Evolutionary conservation across 2,797 vertebrate species (phyloP).

Genomic region (Echeneis naucrates): DNA sequence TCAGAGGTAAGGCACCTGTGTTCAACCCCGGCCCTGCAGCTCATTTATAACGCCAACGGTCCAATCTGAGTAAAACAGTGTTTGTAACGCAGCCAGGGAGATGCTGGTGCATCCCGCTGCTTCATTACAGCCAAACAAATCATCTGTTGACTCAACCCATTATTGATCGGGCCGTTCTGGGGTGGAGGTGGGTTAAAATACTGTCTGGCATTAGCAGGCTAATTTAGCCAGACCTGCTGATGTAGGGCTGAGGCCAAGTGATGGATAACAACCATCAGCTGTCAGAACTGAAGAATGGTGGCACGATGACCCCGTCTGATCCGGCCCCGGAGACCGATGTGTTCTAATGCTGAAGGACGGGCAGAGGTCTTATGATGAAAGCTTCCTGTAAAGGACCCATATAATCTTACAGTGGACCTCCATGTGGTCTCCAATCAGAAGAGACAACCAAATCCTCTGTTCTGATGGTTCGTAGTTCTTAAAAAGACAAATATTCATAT

Average conservation of each 20-base stretch:
- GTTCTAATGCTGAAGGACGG: neutral
- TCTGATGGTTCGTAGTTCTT: too few relatives aligned
- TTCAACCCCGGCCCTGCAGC: neutral
- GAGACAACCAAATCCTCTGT: too few relatives aligned
- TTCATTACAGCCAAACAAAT: slow-evolving; percentile 63
- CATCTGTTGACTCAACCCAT: slow-evolving; percentile 28
- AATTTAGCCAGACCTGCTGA: slow-evolving; percentile 37
- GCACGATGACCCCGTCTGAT: neutral
- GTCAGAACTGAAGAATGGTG: neutral
- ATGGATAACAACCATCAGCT: neutral
- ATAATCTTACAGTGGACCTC: too few relatives aligned
- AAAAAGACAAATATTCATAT: too few relatives aligned
- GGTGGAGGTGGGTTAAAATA: slow-evolving; percentile 45
- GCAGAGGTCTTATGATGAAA: too few relatives aligned
- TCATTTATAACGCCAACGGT: slow-evolving; percentile 34
- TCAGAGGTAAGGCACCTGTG: neutral
- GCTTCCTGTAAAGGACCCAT: too few relatives aligned
- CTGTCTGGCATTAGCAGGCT: slow-evolving; percentile 31
- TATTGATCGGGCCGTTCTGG: slow-evolving; percentile 26
- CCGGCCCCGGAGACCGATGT: neutral
- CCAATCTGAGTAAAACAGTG: slow-evolving; percentile 44
- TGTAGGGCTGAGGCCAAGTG: neutral
- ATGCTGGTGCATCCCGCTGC: slow-evolving; percentile 26
- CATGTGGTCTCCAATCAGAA: too few relatives aligned
- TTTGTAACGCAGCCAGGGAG: slow-evolving; percentile 22